Evolutionary conservation across 2,113 vertebrate species (phyloP), one percentile per base, ranked within the genome.

Genomic region (Urocynchramus pylzowi): DNA sequence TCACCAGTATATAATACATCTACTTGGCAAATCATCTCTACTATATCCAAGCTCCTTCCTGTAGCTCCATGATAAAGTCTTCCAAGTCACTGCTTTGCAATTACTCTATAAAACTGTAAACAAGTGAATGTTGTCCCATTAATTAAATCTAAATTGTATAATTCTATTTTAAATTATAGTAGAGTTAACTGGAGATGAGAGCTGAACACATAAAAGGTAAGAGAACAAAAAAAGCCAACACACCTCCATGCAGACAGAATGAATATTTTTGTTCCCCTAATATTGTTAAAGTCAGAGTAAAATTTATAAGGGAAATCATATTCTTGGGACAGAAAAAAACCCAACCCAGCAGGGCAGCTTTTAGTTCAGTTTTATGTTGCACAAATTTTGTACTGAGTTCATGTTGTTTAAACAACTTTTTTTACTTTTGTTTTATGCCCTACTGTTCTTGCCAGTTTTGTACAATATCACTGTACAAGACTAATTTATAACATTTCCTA

Each of bases 311-410:
- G 22, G 56, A 81, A 87, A 65, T 44, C 8, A 52, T 78, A 37
- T 33, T 42, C 13, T 84, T 11, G 5, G 7, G 13, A 47, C 13
- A 71, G 26, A 26, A 87, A 68, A 70, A 92, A 75, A 13, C 7
- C 0, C 8, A 63, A 2, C 4, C 1, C 9, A 71, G 2, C 2
- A 50, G 6, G 7, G 5, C 33, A 56, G 24, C 22, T 87, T 77
- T 59, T 68, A 37, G 22, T 80, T 59, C 7, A 35, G 7, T 44
- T 91, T 93, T 50, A 83, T 33, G 13, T 23, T 67, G 31, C 30
- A 28, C 5, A 67, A 52, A 28, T 52, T n/a, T 67, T 84, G 9
- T 20, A 76, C 61, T 21, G 6, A 24, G 13, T 76, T 76, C 7
- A 59, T 0, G 0, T 37, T 68, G 37, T 69, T 73, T 16, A 77